Evolutionary conservation across 2,113 vertebrate genomes (phyloP), one percentile per base, ranked within the genome.

Genomic region (Ranitomeya variabilis): DNA sequence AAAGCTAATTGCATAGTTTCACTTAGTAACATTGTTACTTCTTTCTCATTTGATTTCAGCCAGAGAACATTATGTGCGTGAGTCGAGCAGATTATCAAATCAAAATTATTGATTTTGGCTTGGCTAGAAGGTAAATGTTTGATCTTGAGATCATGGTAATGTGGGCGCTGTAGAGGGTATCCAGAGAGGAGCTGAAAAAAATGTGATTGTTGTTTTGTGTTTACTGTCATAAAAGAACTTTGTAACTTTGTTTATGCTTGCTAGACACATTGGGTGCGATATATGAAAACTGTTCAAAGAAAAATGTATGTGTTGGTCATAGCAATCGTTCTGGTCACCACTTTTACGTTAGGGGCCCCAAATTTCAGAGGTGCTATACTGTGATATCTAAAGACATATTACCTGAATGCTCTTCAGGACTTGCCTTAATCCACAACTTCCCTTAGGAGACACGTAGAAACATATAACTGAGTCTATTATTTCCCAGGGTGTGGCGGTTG

Each of bases 31-130:
- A 76, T 21, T 59, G n/a, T 54, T 55, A 11, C 9, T 54, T 91
- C 83, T 89, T 80, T 91, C 86, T 92, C 80, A 90, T 91, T 94
- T 93, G n/a, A 91, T 93, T 92, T 89, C 95, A 99, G 98, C 98
- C 98, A 81, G 98, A 99, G 92, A 99, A 99, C 92, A 99, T 99
- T 93, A 94, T 99, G 83, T 99, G 98, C 85, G 96, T 99, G 91
- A 99, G 96, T 93, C 94, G 97, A 94, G 93, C 94, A 37, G 96
- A 97, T 88, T 97, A 98, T 92, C 97, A 99, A 95, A 97, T 99
- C 91, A 99, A 99, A 93, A 99, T 99, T 90, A 99, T 99, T 89
- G 98, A 99, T 95, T 99, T 99, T 93, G 98, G 98, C 91, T 94
- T 99, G 91, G 98, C 98, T 90, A 97, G 98, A 92, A 99, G 98